These are phyloP conservation scores for Drosophila kurseongensis DNA, from an alignment of 1,140 invertebrate species.

Conservation along the genomic window DNA sequence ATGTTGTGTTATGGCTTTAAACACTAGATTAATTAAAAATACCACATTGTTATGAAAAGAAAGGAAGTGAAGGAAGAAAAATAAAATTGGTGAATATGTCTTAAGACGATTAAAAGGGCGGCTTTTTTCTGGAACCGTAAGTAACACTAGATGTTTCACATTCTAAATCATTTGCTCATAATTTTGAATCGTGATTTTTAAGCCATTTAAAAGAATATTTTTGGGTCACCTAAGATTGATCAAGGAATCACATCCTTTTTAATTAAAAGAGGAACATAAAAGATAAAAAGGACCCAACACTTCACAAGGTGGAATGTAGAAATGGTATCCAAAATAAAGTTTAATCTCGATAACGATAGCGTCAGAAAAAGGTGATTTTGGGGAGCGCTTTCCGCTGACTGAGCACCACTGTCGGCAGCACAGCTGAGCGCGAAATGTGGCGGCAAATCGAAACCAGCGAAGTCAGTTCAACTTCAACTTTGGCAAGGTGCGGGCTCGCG, in stretches of 20 bases:
- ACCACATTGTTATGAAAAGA: slow-evolving; percentile 53
- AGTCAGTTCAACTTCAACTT: slow-evolving; percentile 38
- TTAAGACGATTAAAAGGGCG: slow-evolving; percentile 14
- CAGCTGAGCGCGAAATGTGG: slow-evolving; percentile 38
- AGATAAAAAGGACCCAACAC: too few species aligned
- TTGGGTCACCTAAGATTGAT: too few species aligned
- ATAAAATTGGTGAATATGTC: slow-evolving; percentile 34
- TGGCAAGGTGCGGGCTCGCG: slow-evolving; percentile 40
- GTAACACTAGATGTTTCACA: too few species aligned
- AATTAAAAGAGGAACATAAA: too few species aligned
- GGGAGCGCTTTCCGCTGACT: neutral
- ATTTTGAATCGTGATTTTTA: too few species aligned
- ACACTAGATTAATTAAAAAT: slow-evolving; percentile 38
- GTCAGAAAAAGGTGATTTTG: neutral
- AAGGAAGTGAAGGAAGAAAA: neutral
- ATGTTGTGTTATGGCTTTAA: slow-evolving; percentile 67
- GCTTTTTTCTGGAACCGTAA: too few species aligned
- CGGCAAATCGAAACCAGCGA: slow-evolving; percentile 24
- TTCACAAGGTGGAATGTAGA: too few species aligned
- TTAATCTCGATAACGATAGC: slow-evolving; percentile 1
- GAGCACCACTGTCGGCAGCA: neutral
- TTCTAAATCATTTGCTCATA: too few species aligned
- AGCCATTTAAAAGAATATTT: too few species aligned
- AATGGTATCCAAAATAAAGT: neutral
- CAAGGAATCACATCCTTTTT: too few species aligned